phyloP scores from a whole-genome alignment of 2,888 invertebrate species.

The Polydrusus pterygomalis region DNA sequence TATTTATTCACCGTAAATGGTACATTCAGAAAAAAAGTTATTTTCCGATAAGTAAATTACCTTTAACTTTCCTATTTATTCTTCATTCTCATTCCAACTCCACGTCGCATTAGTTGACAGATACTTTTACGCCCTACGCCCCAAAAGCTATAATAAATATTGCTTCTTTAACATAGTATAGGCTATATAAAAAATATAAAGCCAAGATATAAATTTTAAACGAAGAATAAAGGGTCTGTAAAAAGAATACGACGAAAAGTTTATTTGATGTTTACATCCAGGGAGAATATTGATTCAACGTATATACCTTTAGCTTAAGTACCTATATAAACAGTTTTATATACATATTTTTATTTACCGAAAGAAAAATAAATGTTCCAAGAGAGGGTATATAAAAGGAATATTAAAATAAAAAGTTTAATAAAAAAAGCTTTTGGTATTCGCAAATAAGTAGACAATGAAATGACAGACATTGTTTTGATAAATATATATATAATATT shows the following conservation, averaged over 20 bases:
- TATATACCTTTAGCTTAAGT: conserved; percentile 19
- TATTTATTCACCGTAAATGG: too few relatives aligned
- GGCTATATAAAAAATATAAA: conserved; percentile 44
- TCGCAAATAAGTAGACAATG: neutral
- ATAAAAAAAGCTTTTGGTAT: conserved; percentile 2
- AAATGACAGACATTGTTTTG: neutral
- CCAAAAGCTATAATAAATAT: conserved; percentile 51
- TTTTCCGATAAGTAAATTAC: too few relatives aligned
- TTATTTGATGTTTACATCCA: conserved; percentile 47
- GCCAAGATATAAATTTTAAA: conserved; percentile 48
- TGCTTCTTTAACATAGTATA: conserved; percentile 44
- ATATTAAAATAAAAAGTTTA: conserved; percentile 8
- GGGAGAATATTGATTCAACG: conserved; percentile 44
- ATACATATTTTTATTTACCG: conserved; percentile 15
- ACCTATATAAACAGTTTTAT: conserved; percentile 20
- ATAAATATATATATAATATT: neutral
- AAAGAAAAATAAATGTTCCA: conserved; percentile 13
- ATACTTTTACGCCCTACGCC: conserved; percentile 51
- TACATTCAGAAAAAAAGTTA: too few relatives aligned
- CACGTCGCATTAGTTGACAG: conserved; percentile 47
- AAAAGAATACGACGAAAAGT: conserved; percentile 31
- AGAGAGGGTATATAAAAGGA: conserved; percentile 2
- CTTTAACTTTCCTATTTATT: neutral
- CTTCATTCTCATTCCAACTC: conserved; percentile 14
- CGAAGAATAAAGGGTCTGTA: conserved; percentile 13